These are phyloP conservation scores for Tetragonula carbonaria DNA, from an alignment of 2,888 invertebrate genomes.

Conservation along the genomic window DNA sequence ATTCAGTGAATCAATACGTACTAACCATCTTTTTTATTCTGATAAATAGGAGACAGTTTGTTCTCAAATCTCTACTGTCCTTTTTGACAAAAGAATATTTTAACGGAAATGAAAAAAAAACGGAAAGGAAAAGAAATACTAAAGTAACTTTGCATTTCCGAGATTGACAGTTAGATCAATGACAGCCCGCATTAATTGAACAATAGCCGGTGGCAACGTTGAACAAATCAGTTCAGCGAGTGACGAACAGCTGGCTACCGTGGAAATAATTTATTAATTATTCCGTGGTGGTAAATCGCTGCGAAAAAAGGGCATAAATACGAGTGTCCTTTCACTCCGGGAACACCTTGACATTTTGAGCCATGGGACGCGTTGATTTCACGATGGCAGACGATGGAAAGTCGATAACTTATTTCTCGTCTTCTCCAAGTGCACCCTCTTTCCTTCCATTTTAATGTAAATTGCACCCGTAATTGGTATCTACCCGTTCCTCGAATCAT, in stretches of 20 bases:
- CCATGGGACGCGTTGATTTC: slow-evolving; percentile 27
- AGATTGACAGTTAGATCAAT: neutral
- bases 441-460: neutral
- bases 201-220: slow-evolving; percentile 11
- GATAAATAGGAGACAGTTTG: too few relatives aligned
- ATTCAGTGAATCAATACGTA: too few relatives aligned
- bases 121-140: neutral
- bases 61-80: too few relatives aligned
- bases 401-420: slow-evolving; percentile 38
- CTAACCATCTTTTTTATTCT: too few relatives aligned
- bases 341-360: slow-evolving; percentile 71
- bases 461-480: neutral
- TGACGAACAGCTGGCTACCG: neutral
- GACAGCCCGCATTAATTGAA: slow-evolving; percentile 26
- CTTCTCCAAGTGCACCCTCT: slow-evolving; percentile 30
- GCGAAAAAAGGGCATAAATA: slow-evolving; percentile 52
- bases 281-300: slow-evolving; percentile 42
- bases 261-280: slow-evolving; percentile 64
- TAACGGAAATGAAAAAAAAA: too few relatives aligned
- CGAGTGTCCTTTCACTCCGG: slow-evolving; percentile 69
- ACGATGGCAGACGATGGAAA: slow-evolving; percentile 40
- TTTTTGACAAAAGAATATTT: too few relatives aligned
- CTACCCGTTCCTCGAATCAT: neutral
- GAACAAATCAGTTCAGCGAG: slow-evolving; percentile 28
- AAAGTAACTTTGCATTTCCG: neutral